Base-by-base conservation (phyloP, 1,140 invertebrate genomes). In the Cotesia chilonis region DNA sequence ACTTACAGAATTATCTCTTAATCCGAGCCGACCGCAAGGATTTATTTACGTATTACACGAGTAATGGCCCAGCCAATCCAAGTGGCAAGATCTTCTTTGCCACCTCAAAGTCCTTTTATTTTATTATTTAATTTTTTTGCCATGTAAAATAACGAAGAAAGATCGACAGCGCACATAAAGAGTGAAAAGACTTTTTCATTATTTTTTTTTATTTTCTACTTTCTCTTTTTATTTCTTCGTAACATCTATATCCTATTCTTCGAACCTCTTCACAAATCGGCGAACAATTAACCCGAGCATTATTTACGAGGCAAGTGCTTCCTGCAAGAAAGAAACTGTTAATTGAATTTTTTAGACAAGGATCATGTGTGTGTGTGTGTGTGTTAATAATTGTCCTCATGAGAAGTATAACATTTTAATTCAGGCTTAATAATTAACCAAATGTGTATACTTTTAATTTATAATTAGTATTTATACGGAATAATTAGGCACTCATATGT, bases 201-300 rank as follows among this genome's bases (percentile, higher is more conserved):
- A 6, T 47, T 47, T 47, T 47, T 47, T 47, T 14, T 14, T n/a
- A n/a, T n/a, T n/a, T 47, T 47, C 2, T 47, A 47, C 41, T 47
- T 47, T 47, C 41, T 47, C 41, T 47, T 47, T 47, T 47, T 47
- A 2, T 51, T 67, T 67, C 61, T 72, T 66, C 12, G 3, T 59
- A 28, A 59, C 20, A 20, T 59, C 4, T 20, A 59, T 17, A 20
- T 59, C 7, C 20, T 41, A 38, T 72, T 72, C 41, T 59, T 60
- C 28, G 63, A 52, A 51, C 12, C 38, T 47, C 61, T 55, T 38
- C 35, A 35, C 71, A 57, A 38, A 9, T 37, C 47, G 41, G 59
- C 66, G 60, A 78, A 78, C 75, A 77, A 78, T 81, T 81, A 77
- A 71, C 74, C 76, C 64, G 20, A 47, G 65, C 71, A 80, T 79